A percentile compares a stretch with the other conserved stretches of the same genome.
Evolutionary conservation across 2,888 invertebrate species (phyloP).

Genomic region (Podotricha telesiphe): DNA sequence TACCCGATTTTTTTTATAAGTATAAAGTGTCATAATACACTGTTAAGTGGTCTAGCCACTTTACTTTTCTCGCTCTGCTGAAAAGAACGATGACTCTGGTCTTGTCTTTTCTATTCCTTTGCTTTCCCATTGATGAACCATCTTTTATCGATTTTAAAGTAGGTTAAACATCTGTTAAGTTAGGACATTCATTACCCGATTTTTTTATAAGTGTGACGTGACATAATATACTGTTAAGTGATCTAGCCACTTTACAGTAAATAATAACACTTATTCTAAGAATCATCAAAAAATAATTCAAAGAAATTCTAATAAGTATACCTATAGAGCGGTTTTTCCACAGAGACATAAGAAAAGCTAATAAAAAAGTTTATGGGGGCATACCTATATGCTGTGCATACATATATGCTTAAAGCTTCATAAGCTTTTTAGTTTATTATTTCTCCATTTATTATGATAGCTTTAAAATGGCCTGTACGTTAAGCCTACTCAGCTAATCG

Average conservation of each 20-base stretch:
- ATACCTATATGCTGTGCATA: too few species aligned
- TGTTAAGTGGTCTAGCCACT: too few species aligned
- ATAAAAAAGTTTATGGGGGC: background rate
- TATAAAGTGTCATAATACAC: too few species aligned
- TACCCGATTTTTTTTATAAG: background rate
- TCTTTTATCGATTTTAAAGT: constrained; percentile 13
- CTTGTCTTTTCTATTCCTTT: constrained; percentile 1
- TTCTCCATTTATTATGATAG: constrained; percentile 1
- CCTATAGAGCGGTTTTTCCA: background rate
- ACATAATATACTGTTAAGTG: too few species aligned
- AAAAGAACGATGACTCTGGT: constrained; percentile 10
- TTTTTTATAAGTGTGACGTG: background rate
- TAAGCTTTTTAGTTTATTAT: background rate
- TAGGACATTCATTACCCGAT: too few species aligned
- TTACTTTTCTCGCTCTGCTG: constrained; percentile 31
- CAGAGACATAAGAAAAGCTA: too few species aligned
- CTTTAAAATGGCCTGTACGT: background rate
- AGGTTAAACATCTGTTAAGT: background rate
- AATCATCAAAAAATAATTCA: too few species aligned
- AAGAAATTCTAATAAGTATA: too few species aligned
- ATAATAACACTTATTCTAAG: too few species aligned
- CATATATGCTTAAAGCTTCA: background rate
- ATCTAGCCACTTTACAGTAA: too few species aligned
- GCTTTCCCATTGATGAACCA: constrained; percentile 2
- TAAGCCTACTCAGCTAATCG: constrained; percentile 6